Evolutionary conservation across 2,113 vertebrate species (phyloP), one percentile per base, ranked within the genome.

Genomic region (Dromiciops gliroides): DNA sequence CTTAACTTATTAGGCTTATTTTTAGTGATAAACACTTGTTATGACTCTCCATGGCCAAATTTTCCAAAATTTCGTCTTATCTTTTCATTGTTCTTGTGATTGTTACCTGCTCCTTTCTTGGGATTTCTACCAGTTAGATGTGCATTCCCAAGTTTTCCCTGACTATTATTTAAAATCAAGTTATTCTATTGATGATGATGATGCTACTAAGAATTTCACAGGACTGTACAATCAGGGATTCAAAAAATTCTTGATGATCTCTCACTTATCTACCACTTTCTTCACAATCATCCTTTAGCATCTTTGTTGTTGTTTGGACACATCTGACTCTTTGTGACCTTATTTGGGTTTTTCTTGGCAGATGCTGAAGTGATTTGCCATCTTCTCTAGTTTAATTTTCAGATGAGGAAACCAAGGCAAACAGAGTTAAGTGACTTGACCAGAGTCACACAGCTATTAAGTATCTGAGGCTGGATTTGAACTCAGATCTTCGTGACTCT

Each of bases 161-260:
- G 37, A 75, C 31, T 75, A 19, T 75, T 75, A 31, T 75, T 12
- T n/a, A 67, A 95, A 95, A 90, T 94, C 47, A 92, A 94, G 89
- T 91, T 44, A 24, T 95, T 93, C 52, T 51, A 89, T 4, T 93
- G 67, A 92, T 4, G 90, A 51, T 50, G 89, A 56, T 75, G 37
- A 31, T n/a, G 12, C 31, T 75, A n/a, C 26, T 60, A 31, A 8
- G 2, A 60, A 31, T 75, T 75, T n/a, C 0, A n/a, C 14, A n/a
- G 37, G 3, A 1, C 16, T 75, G 16, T n/a, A 75, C 37, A n/a
- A 37, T 75, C 37, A 75, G 37, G 7, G 14, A 75, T 75, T 31
- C 37, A n/a, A 75, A n/a, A 75, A 75, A 75, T 75, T 37, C 5
- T 75, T 75, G 37, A 75, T 75, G 37, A n/a, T 75, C 14, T 75